Base-by-base conservation (phyloP, 2,888 invertebrate species). In the Apeira syringaria region DNA sequence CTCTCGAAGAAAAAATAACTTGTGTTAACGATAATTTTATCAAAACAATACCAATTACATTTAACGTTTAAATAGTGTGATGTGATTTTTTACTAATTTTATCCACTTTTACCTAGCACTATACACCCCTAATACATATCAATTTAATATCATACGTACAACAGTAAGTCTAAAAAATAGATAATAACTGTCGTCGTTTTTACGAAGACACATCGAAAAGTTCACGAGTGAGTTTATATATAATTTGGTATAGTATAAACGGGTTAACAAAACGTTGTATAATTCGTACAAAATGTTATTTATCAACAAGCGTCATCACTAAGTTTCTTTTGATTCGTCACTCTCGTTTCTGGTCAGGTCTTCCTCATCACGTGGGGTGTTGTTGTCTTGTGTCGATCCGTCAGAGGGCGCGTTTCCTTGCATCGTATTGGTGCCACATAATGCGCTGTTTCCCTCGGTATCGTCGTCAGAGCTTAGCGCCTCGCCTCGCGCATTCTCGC, bases 141-240 rank as follows among this genome's bases (percentile, higher is more conserved):
- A 44, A 51, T 41, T 47, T 46, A 50, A 37, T 45, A 51, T 47
- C 46, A n/a, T n/a, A 56, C 56, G 56, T 63, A 72, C 62, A 78
- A 78, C 64, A 76, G 64, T 68, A 59, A 68, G 55, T 74, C 72
- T 70, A 77, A 74, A 78, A 78, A 74, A 79, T 79, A 78, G 68
- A 62, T 65, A 70, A 69, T 68, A 70, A 74, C 52, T 64, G 64
- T 66, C 70, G 53, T 64, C 69, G 60, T 62, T 37, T 39, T 67
- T 56, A 62, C 65, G 72, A 74, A 73, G 76, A 74, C 66, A 71
- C 67, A 70, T 76, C 68, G 58, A 80, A 79, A 79, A 78, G 63
- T 68, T 59, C 62, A 52, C 59, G 57, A 63, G 59, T 66, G 47
- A 62, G 58, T 61, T 47, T 61, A 56, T 56, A 34, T 47, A 33